A percentile compares a stretch with the other conserved stretches of the same genome.
Conservation (phyloP, 2,888 invertebrate genomes). For the Troides oblongomaculatus region DNA sequence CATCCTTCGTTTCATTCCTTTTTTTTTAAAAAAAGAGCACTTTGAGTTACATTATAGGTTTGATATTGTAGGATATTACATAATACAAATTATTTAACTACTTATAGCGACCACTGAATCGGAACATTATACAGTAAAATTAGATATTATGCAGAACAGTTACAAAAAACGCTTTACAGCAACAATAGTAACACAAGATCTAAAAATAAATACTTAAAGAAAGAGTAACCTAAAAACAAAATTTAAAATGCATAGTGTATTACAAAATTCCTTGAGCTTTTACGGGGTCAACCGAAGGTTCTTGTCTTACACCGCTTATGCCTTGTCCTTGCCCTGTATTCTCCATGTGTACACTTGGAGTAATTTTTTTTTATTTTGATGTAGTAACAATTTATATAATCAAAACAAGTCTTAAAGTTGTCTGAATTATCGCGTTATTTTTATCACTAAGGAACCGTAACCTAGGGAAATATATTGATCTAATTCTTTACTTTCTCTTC, state of each 20-base stretch:
- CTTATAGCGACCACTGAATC: not conserved
- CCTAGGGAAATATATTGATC: conserved; percentile 10
- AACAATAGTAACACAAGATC: not conserved
- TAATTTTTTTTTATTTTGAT: not conserved
- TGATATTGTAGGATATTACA: too few species aligned
- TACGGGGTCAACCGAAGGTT: conserved; percentile 65
- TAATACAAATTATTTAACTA: not conserved
- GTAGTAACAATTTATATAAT: not conserved
- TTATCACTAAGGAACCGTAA: not conserved
- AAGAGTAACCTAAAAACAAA: not conserved
- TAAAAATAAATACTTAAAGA: not conserved
- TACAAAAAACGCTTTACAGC: not conserved
- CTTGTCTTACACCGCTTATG: conserved; percentile 53
- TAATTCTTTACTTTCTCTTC: not conserved
- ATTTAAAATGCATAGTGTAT: conserved; percentile 16
- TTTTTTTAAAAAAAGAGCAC: too few species aligned
- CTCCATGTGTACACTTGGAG: conserved; percentile 48
- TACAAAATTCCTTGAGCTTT: conserved; percentile 74
- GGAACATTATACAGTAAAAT: not conserved
- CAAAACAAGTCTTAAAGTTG: not conserved
- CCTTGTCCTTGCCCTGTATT: conserved; percentile 48
- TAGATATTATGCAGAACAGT: not conserved
- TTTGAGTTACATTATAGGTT: too few species aligned
- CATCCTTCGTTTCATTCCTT: too few species aligned
- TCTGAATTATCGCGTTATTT: not conserved